phyloP scores from a whole-genome alignment of 2,113 vertebrate species.

The Protomyctophum bolini region DNA sequence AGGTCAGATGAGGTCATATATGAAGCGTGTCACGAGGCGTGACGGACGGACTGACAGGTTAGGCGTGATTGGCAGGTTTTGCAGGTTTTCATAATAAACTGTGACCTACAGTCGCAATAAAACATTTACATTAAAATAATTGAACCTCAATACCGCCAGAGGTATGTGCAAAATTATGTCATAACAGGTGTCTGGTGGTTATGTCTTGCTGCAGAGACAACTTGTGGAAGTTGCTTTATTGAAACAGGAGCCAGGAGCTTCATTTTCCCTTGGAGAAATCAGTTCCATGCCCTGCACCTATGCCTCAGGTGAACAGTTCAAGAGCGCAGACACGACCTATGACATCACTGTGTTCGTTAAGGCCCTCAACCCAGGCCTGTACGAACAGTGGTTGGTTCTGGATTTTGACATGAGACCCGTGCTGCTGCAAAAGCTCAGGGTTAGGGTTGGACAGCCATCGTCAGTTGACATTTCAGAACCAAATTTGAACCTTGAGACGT shows the following conservation, averaged over 20 bases:
- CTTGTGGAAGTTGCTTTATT: constrained; percentile 85
- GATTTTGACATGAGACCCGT: constrained; percentile 86
- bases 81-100: too few species aligned
- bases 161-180: too few species aligned
- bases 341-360: constrained; percentile 77
- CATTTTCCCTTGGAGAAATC: constrained; percentile 77
- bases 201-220: constrained; percentile 68
- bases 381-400: constrained; percentile 89
- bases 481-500: not conserved
- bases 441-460: constrained; percentile 72
- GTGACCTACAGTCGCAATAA: not conserved
- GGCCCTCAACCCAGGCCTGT: constrained; percentile 77
- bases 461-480: not conserved
- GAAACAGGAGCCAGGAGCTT: constrained; percentile 81
- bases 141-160: not conserved
- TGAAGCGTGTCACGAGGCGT: too few species aligned
- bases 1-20: too few species aligned
- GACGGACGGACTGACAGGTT: too few species aligned
- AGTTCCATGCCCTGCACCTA: constrained; percentile 67
- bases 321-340: not conserved
- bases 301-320: constrained; percentile 71
- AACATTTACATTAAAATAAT: too few species aligned
- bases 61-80: too few species aligned
- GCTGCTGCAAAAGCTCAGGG: constrained; percentile 80
- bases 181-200: not conserved